Evolutionary conservation across 2,797 vertebrate species (phyloP), one percentile per base, ranked within the genome.

Genomic region (Parotocinclus haroldoi): DNA sequence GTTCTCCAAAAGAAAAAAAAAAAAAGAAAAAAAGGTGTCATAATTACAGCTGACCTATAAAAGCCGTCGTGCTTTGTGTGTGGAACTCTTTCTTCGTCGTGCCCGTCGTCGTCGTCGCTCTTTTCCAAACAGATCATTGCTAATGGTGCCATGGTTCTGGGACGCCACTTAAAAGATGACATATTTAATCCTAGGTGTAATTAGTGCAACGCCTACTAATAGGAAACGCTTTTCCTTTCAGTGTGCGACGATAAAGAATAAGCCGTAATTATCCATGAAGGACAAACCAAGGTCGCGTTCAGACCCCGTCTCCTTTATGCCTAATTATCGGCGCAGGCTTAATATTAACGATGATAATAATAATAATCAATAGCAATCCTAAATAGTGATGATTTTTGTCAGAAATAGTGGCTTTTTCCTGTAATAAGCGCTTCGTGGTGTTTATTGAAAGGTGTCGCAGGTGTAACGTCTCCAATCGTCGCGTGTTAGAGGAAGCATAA

Each of bases 401-500:
- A 87, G 86, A 86, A 87, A 80, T 88, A 83, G 88, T 90, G 86
- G 87, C 89, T 90, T 89, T 90, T 89, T 88, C 84, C 76, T 84
- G 82, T 87, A 84, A 81, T 85, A 86, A 87, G 86, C 81, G 85
- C 87, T 90, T 89, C 62, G 85, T 89, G 89, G 86, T 86, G 89
- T 89, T 60, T 85, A 85, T 88, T 84, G 87, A 87, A 79, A 87
- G 87, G 84, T 88, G 88, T 90, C 80, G 87, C 89, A 82, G 89
- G 53, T 66, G 63, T 66, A 87, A 86, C 79, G 87, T 91, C 86
- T 88, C 54, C 83, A 84, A 88, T 83, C 90, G 88, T 90, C 68
- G 85, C 85, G 87, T 90, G 88, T 88, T 90, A 89, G 88, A 92
- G 91, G 89, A 92, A 90, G 89, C 91, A 89, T 89, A 90, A 88